Evolutionary conservation across 2,888 invertebrate genomes (phyloP).

Genomic region (Synergus laeviventris): DNA sequence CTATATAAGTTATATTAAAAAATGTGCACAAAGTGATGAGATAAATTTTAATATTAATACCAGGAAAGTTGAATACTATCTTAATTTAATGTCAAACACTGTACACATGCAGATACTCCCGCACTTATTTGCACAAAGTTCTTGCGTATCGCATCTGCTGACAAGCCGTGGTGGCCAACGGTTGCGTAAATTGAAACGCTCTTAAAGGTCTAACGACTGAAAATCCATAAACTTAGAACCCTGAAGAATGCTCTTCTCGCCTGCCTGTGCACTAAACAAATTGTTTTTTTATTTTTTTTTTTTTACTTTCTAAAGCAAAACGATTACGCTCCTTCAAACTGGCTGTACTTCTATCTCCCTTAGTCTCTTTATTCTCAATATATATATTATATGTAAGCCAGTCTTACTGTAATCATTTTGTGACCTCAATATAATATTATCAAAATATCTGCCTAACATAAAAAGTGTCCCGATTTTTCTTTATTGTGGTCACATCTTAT

Average conservation of each 20-base stretch:
- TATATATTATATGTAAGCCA: background rate
- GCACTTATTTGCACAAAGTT: constrained; percentile 17
- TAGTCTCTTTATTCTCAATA: background rate
- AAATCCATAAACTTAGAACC: constrained; percentile 34
- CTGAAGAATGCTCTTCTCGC: background rate
- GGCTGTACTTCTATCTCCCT: background rate
- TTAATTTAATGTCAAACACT: background rate
- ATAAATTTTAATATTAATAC: too few relatives aligned
- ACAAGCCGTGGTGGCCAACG: constrained; percentile 11
- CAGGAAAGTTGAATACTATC: background rate
- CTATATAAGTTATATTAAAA: constrained; percentile 23
- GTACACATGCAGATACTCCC: constrained; percentile 15
- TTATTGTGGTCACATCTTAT: too few relatives aligned
- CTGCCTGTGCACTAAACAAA: background rate
- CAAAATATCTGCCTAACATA: too few relatives aligned
- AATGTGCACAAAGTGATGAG: background rate
- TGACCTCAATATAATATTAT: background rate
- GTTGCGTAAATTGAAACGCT: constrained; percentile 36
- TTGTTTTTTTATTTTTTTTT: background rate
- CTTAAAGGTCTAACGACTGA: constrained; percentile 35
- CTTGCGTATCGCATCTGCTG: constrained; percentile 33
- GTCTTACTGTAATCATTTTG: background rate
- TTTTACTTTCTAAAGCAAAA: constrained; percentile 4
- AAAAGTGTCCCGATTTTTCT: too few relatives aligned
- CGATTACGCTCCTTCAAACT: background rate